These are phyloP conservation scores for Acrocyrtus sp. DNA, from an alignment of 2,888 invertebrate genomes.

Conservation along the genomic window DNA sequence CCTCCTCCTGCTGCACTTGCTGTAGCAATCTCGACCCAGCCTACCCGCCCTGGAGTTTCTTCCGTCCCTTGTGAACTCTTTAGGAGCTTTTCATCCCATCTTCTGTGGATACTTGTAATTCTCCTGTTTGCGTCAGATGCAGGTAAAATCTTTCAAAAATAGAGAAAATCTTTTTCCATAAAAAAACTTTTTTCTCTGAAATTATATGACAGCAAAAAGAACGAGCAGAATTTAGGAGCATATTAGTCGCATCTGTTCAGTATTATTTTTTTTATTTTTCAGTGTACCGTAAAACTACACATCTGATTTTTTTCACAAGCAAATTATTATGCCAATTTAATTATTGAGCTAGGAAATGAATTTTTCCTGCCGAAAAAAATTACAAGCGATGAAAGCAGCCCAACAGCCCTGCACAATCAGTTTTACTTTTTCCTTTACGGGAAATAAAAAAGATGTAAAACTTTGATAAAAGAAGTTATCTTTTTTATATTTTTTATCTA, in stretches of 20 bases:
- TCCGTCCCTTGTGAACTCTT: slow-evolving; percentile 25
- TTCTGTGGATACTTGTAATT: slow-evolving; percentile 36
- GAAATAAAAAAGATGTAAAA: neutral
- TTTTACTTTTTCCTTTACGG: too few species aligned
- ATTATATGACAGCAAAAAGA: neutral
- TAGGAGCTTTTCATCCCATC: slow-evolving; percentile 27
- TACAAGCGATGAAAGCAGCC: neutral
- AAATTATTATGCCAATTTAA: neutral
- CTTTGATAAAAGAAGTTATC: neutral
- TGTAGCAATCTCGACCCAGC: too few species aligned
- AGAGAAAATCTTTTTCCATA: too few species aligned
- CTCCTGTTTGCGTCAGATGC: slow-evolving; percentile 34
- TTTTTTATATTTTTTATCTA: neutral
- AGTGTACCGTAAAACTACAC: neutral
- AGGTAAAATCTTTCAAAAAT: slow-evolving; percentile 27
- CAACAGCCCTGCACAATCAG: too few species aligned
- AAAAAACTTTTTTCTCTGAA: neutral
- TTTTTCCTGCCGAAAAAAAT: neutral
- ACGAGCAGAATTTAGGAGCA: neutral
- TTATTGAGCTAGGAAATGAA: neutral
- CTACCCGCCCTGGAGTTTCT: too few species aligned
- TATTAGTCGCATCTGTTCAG: neutral
- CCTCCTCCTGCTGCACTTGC: too few species aligned
- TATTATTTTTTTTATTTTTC: neutral
- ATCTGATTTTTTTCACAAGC: neutral